A percentile compares a stretch with the other conserved stretches of the same genome.
These are phyloP conservation scores for Lethrus apterus DNA, from an alignment of 1,140 invertebrate genomes.

Conservation along the genomic window DNA sequence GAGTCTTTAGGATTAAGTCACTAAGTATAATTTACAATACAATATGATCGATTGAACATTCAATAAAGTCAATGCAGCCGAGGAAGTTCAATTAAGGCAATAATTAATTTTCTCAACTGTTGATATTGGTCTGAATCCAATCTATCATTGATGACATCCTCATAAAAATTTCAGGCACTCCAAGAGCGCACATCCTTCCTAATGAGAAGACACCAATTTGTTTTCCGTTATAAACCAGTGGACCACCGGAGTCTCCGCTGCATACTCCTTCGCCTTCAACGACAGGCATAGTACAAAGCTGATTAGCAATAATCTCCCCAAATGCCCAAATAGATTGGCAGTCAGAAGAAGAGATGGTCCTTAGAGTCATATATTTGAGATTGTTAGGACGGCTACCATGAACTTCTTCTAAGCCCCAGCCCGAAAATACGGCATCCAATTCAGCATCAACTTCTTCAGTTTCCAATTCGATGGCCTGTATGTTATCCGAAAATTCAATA, in stretches of 20 bases:
- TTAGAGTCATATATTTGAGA: background rate
- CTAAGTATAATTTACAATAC: no score
- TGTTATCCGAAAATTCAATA: slow-evolving; percentile 23
- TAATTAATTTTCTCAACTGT: no score
- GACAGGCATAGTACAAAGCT: background rate
- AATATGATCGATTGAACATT: no score
- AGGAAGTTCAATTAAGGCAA: no score
- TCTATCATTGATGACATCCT: slow-evolving; percentile 2
- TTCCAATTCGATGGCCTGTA: slow-evolving; percentile 8
- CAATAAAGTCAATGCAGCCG: no score
- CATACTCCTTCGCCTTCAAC: background rate
- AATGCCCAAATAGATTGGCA: background rate
- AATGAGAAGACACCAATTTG: slow-evolving; percentile 2
- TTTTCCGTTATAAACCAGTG: background rate
- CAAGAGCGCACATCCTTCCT: background rate
- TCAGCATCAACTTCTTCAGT: background rate
- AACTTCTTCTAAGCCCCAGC: background rate
- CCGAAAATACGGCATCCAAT: background rate
- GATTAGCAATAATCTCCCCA: background rate
- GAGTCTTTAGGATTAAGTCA: no score
- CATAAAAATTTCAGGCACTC: background rate
- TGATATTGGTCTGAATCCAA: no score
- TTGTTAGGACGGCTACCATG: background rate
- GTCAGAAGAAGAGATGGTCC: background rate
- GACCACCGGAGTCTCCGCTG: background rate